These are phyloP conservation scores for Erinaceus europaeus DNA, from an alignment of 2,113 vertebrate species.

Conservation along the genomic window DNA sequence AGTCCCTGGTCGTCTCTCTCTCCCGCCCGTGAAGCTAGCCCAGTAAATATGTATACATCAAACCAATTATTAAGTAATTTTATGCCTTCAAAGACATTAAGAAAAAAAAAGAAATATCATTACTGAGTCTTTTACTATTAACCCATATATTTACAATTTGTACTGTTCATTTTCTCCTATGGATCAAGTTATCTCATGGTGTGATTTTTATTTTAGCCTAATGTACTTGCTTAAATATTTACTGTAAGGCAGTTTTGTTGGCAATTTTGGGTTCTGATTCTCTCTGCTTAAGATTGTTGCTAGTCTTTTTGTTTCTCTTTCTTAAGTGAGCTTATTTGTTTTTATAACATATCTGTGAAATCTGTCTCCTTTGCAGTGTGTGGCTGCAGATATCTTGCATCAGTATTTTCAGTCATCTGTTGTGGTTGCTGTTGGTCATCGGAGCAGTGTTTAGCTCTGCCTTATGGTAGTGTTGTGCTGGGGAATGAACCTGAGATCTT, in stretches of 20 bases:
- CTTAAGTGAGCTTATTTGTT: not conserved
- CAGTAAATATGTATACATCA: no score
- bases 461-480: not conserved
- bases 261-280: not conserved
- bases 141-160: not conserved
- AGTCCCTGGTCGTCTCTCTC: no score
- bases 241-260: not conserved
- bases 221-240: not conserved
- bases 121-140: not conserved
- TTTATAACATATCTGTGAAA: conserved; percentile 7
- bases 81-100: conserved; percentile 24
- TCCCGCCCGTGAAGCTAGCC: no score
- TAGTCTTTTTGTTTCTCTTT: not conserved
- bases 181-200: not conserved
- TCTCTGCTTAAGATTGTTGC: not conserved
- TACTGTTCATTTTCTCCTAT: not conserved
- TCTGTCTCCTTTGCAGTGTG: not conserved
- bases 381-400: not conserved
- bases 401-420: no score
- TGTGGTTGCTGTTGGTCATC: no score
- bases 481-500: no score
- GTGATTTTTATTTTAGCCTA: not conserved
- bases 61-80: not conserved
- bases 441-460: not conserved
- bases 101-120: not conserved